phyloP scores from a whole-genome alignment of 92 coral and sea anemone genomes.

The Zoanthus sansibaricus region DNA sequence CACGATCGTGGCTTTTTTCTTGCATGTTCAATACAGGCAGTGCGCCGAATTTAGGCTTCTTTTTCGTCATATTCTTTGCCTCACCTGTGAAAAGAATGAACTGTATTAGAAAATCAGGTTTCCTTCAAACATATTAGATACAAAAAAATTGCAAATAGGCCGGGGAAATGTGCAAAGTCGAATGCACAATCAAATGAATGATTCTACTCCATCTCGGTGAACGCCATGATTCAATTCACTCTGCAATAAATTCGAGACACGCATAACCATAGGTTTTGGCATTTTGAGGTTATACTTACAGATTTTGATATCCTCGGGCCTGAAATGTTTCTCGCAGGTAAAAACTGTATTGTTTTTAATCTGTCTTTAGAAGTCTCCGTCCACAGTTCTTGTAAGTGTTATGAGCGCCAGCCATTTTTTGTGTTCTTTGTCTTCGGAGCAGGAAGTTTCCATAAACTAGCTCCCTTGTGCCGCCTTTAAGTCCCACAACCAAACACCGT shows the following conservation, averaged over 20 bases:
- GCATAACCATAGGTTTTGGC: not conserved
- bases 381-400: slow-evolving; percentile 22
- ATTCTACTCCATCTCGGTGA: slow-evolving; percentile 4
- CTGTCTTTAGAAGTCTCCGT: slow-evolving; percentile 44
- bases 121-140: slow-evolving; percentile 27
- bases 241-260: slow-evolving; percentile 24
- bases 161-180: slow-evolving; percentile 2
- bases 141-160: not conserved
- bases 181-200: slow-evolving; percentile 2
- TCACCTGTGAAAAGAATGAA: slow-evolving; percentile 24
- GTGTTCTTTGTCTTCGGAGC: too few species aligned
- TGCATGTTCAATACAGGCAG: slow-evolving; percentile 49
- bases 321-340: slow-evolving; percentile 14
- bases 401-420: slow-evolving; percentile 6
- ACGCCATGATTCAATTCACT: slow-evolving; percentile 28
- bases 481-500: too few species aligned
- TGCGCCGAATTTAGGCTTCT: slow-evolving; percentile 45
- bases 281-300: too few species aligned
- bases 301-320: too few species aligned
- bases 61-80: slow-evolving; percentile 39
- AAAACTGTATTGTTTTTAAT: slow-evolving; percentile 9
- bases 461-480: too few species aligned
- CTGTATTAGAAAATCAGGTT: slow-evolving; percentile 21
- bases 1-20: slow-evolving; percentile 27
- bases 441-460: too few species aligned